Base-by-base conservation (phyloP, 2,113 vertebrate genomes). In the Lamprotornis superbus region DNA sequence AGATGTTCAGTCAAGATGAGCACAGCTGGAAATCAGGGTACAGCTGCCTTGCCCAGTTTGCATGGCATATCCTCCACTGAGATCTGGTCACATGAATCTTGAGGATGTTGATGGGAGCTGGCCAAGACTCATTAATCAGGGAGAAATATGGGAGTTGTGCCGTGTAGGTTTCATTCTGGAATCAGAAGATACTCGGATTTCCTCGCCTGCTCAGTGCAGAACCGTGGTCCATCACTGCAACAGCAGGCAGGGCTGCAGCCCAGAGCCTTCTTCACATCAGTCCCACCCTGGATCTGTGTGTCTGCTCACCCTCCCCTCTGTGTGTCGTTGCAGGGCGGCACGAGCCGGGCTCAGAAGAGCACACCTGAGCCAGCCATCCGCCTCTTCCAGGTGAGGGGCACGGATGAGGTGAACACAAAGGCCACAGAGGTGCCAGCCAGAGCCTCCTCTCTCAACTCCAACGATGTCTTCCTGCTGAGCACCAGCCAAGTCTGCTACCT, bases 321-420 rank as follows among this genome's bases (percentile, higher is more conserved):
- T 93, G 56, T 70, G 16, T 30, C 64, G 47, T 33, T 37, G 30
- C 73, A 99, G 99, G 98, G 99, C 0, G 99, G 99, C 27, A 99
- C 98, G 0, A 98, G 98, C 71, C 97, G 98, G 33, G 60, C 90
- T 7, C 98, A 98, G 33, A 96, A 95, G 19, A 97, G 65, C 8
- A 68, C 21, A 2, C 97, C 98, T 3, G 96, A 98, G 16, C 71
- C 91, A 0, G 94, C 37, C 0, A 83, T 97, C 88, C 98, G 98
- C 90, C 98, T 99, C 53, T 99, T 99, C 98, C 99, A 99, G 95
- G 98, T 99, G 56, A 97, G 98, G 75, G 99, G 99, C 60, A 98
- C 98, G 0, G 94, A 97, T 1, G 98, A 98, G 92, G 89, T 98
- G 60, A 99, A 99, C 97, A 99, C 99, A 21, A 99, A 98, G 83